phyloP scores from a whole-genome alignment of 2,113 vertebrate genomes.

The Barnardius zonarius region DNA sequence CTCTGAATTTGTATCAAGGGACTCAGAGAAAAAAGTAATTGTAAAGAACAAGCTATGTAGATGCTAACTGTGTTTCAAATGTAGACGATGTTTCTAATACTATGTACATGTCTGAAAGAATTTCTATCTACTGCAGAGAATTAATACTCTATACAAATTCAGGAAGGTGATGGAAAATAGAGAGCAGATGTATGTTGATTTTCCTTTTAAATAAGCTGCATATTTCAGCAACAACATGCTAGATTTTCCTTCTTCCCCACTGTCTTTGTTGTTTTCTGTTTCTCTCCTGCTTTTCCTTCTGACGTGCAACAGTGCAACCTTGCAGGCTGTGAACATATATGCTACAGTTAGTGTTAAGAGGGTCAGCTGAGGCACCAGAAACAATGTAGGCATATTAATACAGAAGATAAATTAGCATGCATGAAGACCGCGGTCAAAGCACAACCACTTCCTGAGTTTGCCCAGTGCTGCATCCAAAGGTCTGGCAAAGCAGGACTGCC shows the following conservation, averaged over 20 bases:
- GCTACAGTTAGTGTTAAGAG: not conserved
- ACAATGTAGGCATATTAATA: fast-evolving
- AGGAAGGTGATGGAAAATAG: not conserved
- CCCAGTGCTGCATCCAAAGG: not conserved
- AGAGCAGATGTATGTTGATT: not conserved
- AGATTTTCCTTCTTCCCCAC: not conserved
- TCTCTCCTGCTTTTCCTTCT: not conserved
- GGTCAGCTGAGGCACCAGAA: not conserved
- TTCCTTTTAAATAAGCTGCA: not conserved
- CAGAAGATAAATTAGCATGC: not conserved
- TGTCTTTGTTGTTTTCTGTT: not conserved
- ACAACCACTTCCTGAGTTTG: not conserved
- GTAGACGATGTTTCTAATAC: not conserved
- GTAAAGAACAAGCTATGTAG: not conserved
- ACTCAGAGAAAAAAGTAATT: not conserved
- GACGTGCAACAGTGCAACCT: not conserved
- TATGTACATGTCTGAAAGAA: not conserved
- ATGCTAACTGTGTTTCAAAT: not conserved
- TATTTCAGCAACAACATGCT: not conserved
- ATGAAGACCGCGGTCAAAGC: not conserved
- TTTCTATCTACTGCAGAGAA: not conserved
- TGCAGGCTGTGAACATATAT: not conserved
- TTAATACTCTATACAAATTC: not conserved
- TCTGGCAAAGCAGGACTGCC: not conserved
- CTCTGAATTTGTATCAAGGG: not conserved